Evolutionary conservation across 2,888 invertebrate genomes (phyloP), one percentile per base, ranked within the genome.

Genomic region (Orthosia gracilis): DNA sequence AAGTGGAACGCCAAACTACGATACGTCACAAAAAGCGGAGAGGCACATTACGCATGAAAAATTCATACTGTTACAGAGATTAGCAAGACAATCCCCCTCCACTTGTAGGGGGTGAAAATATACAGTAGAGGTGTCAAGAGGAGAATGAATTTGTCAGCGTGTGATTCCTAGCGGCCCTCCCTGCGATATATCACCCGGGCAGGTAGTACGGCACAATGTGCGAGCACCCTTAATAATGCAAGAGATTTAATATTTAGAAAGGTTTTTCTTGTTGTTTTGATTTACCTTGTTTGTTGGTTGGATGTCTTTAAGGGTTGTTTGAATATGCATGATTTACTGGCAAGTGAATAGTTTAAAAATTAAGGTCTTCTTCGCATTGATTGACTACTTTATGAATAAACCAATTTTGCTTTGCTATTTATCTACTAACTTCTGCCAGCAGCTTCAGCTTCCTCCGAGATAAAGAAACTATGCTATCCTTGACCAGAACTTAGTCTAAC

Each of bases 81-180:
- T 89, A 90, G 87, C 88, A 81, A 84, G 85, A 85, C 85, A 62
- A 78, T 73, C 69, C 78, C 70, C 67, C 82, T 40, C 80, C 73
- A 72, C 73, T 73, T 64, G 83, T 67, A 79, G 80, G 81, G 87
- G 72, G 78, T 55, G 69, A 65, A 65, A 68, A 80, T 79, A 84
- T 82, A 87, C 88, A 89, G 90, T 87, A 85, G 82, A 90, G 89
- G 92, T 91, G 92, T 93, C 93, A 92, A 92, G 92, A 91, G 90
- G 89, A 87, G 92, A 92, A 94, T 94, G 94, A 94, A 94, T 95
- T 94, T 94, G 94, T 94, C 94, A 93, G 91, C 88, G 88, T 89
- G 92, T 92, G 94, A 94, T 92, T 94, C 92, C 87, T 88, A 84
- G 88, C 86, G 85, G 90, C 89, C 90, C 92, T 90, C 89, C 91